Conservation (phyloP, 2,888 invertebrate genomes). For the Copidosoma aretas region DNA sequence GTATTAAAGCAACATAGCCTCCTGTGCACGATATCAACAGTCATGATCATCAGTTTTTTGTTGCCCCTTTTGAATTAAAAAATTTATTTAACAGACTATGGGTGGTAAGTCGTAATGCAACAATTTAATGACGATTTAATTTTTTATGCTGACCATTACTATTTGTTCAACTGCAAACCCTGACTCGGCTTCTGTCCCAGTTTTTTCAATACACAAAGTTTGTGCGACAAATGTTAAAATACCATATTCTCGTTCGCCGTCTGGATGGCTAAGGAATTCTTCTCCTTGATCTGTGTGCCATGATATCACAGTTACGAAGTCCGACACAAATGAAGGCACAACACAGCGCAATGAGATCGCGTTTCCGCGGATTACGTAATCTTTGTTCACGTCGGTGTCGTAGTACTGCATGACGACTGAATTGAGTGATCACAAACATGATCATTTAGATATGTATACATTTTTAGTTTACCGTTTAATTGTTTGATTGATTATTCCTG, state of each 20-base stretch:
- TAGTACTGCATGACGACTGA: conserved; percentile 81
- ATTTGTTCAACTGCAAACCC: neutral
- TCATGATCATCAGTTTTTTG: too few relatives aligned
- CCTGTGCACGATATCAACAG: too few relatives aligned
- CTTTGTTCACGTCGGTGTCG: conserved; percentile 85
- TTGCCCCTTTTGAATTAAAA: too few relatives aligned
- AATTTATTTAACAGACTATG: too few relatives aligned
- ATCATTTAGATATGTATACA: too few relatives aligned
- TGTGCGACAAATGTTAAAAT: conserved; percentile 44
- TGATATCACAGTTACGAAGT: conserved; percentile 86
- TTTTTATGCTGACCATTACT: too few relatives aligned
- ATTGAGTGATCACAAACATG: neutral
- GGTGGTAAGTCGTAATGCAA: too few relatives aligned
- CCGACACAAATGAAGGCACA: conserved; percentile 90
- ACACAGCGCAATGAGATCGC: conserved; percentile 88
- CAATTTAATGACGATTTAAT: too few relatives aligned
- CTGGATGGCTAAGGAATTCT: conserved; percentile 68
- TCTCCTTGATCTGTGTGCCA: conserved; percentile 85
- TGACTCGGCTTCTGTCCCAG: conserved; percentile 37
- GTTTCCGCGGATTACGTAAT: conserved; percentile 89
- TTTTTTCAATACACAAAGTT: conserved; percentile 3
- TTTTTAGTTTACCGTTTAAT: too few relatives aligned
- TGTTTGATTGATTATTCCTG: too few relatives aligned
- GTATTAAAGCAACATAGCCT: too few relatives aligned
- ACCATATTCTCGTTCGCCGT: conserved; percentile 67